Conservation (phyloP, 2,888 invertebrate species). For the Lycocerus yunnanus region DNA sequence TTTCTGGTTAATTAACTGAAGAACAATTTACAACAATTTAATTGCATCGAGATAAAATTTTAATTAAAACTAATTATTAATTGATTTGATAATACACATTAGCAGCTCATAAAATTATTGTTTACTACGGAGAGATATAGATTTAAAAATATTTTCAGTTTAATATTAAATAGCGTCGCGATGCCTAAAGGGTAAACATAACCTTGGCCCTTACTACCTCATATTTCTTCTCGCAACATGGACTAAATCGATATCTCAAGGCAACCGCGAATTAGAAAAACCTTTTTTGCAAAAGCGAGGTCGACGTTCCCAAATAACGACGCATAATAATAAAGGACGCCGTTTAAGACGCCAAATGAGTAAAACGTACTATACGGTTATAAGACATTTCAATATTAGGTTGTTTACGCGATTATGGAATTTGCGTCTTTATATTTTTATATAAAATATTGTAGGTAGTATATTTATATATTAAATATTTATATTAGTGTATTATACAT, state of each 20-base stretch:
- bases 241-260: constrained; percentile 19
- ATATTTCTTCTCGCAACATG: constrained; percentile 7
- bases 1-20: neutral
- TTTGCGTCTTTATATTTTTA: neutral
- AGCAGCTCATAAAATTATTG: neutral
- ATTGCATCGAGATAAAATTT: neutral
- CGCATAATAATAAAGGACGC: neutral
- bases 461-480: no score
- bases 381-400: neutral
- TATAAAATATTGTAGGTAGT: no score
- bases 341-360: neutral
- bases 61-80: neutral
- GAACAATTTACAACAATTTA: neutral
- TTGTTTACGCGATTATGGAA: no score
- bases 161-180: constrained; percentile 11
- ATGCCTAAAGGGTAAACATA: constrained; percentile 9
- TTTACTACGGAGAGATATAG: neutral
- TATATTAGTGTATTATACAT: no score
- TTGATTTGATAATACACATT: neutral
- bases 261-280: constrained; percentile 10
- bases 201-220: constrained; percentile 18
- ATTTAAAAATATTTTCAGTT: neutral
- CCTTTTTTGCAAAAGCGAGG: constrained; percentile 20
- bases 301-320: constrained; percentile 12
- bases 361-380: neutral